Evolutionary conservation across 2,113 vertebrate genomes (phyloP).

Genomic region (Aspidoscelis tigris): DNA sequence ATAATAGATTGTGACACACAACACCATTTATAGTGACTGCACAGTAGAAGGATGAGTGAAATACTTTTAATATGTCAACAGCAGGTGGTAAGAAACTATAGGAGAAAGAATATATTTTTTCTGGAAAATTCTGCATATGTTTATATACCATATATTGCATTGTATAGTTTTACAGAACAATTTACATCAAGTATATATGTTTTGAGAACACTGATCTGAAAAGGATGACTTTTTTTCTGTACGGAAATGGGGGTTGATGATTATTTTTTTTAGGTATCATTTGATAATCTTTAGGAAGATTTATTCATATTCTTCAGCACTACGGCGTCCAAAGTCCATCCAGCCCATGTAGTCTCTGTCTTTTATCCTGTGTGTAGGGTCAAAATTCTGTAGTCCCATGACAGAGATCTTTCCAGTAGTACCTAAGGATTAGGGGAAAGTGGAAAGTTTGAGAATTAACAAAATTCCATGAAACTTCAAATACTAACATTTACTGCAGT

Average conservation of each 20-base stretch:
- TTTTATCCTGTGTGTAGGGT: slow-evolving; percentile 89
- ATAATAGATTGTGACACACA: slow-evolving; percentile 57
- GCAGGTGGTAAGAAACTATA: slow-evolving; percentile 61
- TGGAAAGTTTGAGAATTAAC: background rate
- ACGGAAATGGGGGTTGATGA: slow-evolving; percentile 55
- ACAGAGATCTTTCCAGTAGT: slow-evolving; percentile 84
- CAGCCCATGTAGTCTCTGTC: slow-evolving; percentile 97
- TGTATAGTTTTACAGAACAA: slow-evolving; percentile 85
- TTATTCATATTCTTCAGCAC: slow-evolving; percentile 93
- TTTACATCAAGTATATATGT: slow-evolving; percentile 84
- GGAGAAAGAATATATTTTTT: slow-evolving; percentile 65
- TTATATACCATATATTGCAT: slow-evolving; percentile 73
- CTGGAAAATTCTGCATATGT: slow-evolving; percentile 85
- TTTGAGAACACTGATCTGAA: slow-evolving; percentile 75
- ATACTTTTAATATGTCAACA: slow-evolving; percentile 79
- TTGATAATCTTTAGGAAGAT: slow-evolving; percentile 33
- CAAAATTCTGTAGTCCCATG: slow-evolving; percentile 78
- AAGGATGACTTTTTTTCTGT: slow-evolving; percentile 66
- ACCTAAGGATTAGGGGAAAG: slow-evolving; percentile 67
- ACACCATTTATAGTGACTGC: slow-evolving; percentile 52
- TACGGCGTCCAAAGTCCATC: slow-evolving; percentile 99
- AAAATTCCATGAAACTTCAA: background rate
- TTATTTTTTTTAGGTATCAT: background rate
- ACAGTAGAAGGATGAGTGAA: slow-evolving; percentile 64
- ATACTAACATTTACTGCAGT: background rate